A percentile compares a stretch with the other conserved stretches of the same genome.
Conservation (phyloP, 2,797 vertebrate genomes). For the Huso huso region DNA sequence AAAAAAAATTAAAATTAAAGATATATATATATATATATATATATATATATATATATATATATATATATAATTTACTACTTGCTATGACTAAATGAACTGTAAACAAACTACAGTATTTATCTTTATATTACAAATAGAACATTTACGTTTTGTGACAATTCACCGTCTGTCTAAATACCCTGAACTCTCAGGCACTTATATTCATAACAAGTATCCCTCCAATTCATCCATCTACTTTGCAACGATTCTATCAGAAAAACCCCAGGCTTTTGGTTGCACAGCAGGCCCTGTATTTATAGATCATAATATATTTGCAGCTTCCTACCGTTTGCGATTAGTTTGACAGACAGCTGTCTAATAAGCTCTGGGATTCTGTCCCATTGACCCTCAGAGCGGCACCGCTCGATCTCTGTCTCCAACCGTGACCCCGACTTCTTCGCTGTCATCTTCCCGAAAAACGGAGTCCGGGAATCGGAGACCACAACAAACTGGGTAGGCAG, state of each 20-base stretch:
- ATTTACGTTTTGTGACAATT: no score
- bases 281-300: slow-evolving; percentile 29
- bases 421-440: slow-evolving; percentile 86
- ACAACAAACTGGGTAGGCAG: slow-evolving; percentile 20
- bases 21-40: slow-evolving; percentile 20
- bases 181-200: no score
- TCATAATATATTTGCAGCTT: slow-evolving; percentile 6
- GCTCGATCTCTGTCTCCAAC: slow-evolving; percentile 87
- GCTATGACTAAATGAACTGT: no score
- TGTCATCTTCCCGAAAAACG: slow-evolving; percentile 64
- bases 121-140: no score
- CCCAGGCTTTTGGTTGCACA: slow-evolving; percentile 29
- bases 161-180: no score
- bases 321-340: slow-evolving; percentile 87
- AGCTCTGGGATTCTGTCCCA: slow-evolving; percentile 91
- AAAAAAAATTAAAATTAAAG: not conserved
- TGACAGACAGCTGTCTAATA: slow-evolving; percentile 82
- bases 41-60: no score
- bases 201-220: not conserved
- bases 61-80: slow-evolving; percentile 1
- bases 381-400: slow-evolving; percentile 82
- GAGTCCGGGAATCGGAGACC: slow-evolving; percentile 14
- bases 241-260: slow-evolving; percentile 38
- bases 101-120: no score
- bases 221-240: slow-evolving; percentile 10